These are phyloP conservation scores for Tipula unca DNA, from an alignment of 2,888 invertebrate genomes.

Conservation along the genomic window DNA sequence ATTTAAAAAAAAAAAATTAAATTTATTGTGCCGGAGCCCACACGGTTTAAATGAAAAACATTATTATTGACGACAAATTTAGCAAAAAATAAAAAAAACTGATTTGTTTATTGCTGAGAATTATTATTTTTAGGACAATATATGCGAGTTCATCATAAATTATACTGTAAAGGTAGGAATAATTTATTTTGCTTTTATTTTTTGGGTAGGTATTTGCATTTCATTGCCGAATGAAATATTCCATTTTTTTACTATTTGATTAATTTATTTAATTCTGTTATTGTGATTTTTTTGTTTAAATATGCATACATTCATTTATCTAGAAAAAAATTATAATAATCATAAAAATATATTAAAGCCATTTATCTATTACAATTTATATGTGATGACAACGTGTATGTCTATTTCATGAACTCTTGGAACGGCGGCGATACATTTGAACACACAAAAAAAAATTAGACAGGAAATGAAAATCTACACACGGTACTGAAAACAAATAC, in stretches of 20 bases:
- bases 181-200: too few relatives aligned
- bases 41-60: background rate
- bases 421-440: background rate
- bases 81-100: background rate
- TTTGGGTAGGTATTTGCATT: background rate
- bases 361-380: background rate
- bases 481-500: background rate
- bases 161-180: background rate
- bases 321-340: conserved; percentile 1
- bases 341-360: conserved; percentile 8
- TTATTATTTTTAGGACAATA: too few relatives aligned
- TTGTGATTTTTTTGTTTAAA: background rate
- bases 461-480: background rate
- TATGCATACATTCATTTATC: background rate
- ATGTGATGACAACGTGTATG: background rate
- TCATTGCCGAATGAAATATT: background rate
- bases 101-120: too few relatives aligned
- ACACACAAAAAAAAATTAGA: background rate
- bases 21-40: background rate
- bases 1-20: background rate
- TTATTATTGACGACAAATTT: background rate
- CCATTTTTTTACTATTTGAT: background rate
- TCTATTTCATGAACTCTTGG: background rate
- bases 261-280: background rate
- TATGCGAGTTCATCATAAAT: background rate